These are phyloP conservation scores for Psittacula derbiana DNA, from an alignment of 2,797 vertebrate species.

Conservation along the genomic window DNA sequence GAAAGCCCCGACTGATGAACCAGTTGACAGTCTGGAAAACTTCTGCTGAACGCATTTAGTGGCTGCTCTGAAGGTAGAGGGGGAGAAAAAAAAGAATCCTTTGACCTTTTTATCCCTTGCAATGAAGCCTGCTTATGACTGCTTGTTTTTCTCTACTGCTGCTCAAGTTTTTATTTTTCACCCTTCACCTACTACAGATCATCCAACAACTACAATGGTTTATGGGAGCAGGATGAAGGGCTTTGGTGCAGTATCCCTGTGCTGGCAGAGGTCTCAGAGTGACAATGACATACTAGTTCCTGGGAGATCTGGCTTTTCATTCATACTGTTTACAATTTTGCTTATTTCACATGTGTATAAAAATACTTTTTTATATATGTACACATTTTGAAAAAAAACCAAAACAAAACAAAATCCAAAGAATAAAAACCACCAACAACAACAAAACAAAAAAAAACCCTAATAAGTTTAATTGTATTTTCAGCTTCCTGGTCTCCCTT, in stretches of 20 bases:
- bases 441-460: fast-evolving
- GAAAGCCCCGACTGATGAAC: slow-evolving; percentile 6
- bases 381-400: not conserved
- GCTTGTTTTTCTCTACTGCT: slow-evolving; percentile 28
- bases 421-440: not conserved
- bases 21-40: slow-evolving; percentile 53
- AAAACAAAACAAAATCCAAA: not conserved
- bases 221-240: not conserved
- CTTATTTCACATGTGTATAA: not conserved
- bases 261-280: not conserved
- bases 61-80: not conserved
- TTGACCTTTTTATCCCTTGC: slow-evolving; percentile 38
- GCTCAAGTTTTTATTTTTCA: slow-evolving; percentile 13
- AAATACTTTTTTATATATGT: not conserved
- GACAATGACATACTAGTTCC: not conserved
- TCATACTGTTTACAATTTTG: not conserved
- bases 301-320: not conserved
- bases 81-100: not conserved
- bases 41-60: not conserved
- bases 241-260: not conserved
- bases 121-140: not conserved
- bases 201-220: not conserved
- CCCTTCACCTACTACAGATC: not conserved
- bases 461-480: not conserved
- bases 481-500: not conserved